Percentiles rank a stretch among this genome's conserved stretches.
Evolutionary conservation across 1,140 invertebrate species (phyloP).

Genomic region (Thaumetopoea pityocampa): DNA sequence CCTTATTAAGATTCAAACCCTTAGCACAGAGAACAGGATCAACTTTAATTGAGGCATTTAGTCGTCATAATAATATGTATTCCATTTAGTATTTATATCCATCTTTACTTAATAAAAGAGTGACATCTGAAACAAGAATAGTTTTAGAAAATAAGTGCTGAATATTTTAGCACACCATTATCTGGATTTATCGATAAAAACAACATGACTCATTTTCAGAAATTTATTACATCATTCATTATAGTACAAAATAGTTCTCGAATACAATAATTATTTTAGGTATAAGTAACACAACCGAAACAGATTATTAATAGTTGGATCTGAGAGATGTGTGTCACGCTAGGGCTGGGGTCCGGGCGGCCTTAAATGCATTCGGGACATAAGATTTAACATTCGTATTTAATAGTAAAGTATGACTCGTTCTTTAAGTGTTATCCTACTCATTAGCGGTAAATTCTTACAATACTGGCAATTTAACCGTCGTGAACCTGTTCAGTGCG

Average conservation of each 20-base stretch:
- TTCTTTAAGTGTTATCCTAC: conserved; percentile 42
- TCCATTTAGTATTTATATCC: too few relatives aligned
- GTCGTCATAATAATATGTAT: too few relatives aligned
- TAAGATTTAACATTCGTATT: conserved; percentile 34
- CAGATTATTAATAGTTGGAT: conserved; percentile 69
- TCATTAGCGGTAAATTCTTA: conserved; percentile 48
- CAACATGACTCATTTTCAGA: conserved; percentile 47
- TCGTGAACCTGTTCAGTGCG: conserved; percentile 11
- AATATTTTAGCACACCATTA: too few relatives aligned
- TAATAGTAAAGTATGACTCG: conserved; percentile 50
- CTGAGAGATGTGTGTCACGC: conserved; percentile 55
- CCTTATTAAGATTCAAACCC: too few relatives aligned
- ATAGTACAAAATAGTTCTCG: conserved; percentile 72
- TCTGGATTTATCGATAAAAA: conserved; percentile 4
- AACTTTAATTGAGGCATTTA: too few relatives aligned
- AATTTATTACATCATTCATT: conserved; percentile 73
- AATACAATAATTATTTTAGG: conserved; percentile 69
- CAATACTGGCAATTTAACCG: conserved; percentile 33
- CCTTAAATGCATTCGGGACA: conserved; percentile 59
- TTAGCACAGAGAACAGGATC: too few relatives aligned
- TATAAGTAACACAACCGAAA: conserved; percentile 74
- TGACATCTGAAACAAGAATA: too few relatives aligned
- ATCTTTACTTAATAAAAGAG: too few relatives aligned
- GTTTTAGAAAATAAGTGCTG: too few relatives aligned
- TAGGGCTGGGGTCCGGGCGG: conserved; percentile 33